Evolutionary conservation across 2,888 invertebrate genomes (phyloP).

Genomic region (Polymixis flavicincta): DNA sequence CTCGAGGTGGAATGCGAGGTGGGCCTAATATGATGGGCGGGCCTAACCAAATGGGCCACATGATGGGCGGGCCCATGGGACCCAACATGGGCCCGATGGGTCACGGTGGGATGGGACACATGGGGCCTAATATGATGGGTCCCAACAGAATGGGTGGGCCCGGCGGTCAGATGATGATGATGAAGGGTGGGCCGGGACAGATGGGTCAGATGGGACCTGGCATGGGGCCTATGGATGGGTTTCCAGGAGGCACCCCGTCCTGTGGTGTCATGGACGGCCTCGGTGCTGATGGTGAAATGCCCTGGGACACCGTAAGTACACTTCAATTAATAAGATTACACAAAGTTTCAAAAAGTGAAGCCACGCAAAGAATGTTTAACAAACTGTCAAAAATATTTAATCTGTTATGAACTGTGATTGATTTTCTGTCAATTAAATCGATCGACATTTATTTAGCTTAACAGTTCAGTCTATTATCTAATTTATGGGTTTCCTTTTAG

Average conservation of each 20-base stretch:
- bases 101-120: conserved; percentile 86
- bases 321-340: background rate
- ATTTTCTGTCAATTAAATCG: background rate
- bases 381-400: background rate
- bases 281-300: conserved; percentile 91
- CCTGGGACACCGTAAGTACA: conserved; percentile 90
- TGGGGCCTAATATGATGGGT: conserved; percentile 89
- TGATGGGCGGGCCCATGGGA: conserved; percentile 89
- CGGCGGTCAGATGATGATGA: conserved; percentile 89
- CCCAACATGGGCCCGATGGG: conserved; percentile 88
- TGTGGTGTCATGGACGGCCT: conserved; percentile 91
- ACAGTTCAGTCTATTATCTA: background rate
- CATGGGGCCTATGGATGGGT: conserved; percentile 89
- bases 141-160: conserved; percentile 87
- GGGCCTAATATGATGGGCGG: conserved; percentile 90
- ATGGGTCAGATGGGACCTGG: conserved; percentile 88
- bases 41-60: conserved; percentile 88
- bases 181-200: conserved; percentile 86
- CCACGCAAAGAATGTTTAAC: background rate
- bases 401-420: background rate
- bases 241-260: conserved; percentile 91
- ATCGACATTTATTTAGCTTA: background rate
- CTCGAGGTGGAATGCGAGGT: conserved; percentile 91
- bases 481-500: background rate
- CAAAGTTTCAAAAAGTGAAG: background rate